Conservation (phyloP, 2,888 invertebrate species). For the Conchocele bisecta region DNA sequence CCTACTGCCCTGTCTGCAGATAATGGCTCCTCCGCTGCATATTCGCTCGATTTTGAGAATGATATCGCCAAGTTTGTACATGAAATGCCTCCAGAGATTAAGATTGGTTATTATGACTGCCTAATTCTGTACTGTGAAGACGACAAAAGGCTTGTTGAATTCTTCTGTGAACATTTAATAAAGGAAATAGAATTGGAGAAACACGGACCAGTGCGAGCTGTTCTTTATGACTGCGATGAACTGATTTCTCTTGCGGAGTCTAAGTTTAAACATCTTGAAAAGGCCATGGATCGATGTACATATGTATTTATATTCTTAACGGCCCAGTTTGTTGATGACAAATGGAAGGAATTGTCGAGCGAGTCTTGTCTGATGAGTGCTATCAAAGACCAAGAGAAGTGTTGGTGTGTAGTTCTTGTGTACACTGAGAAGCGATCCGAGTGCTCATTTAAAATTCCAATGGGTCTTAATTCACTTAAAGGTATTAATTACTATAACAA, state of each 20-base stretch:
- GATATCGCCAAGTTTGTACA: too few relatives aligned
- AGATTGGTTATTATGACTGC: conserved; percentile 65
- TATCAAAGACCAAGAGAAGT: conserved; percentile 65
- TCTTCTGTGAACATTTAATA: conserved; percentile 60
- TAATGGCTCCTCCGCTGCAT: too few relatives aligned
- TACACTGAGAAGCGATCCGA: conserved; percentile 59
- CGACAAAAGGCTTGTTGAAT: conserved; percentile 53
- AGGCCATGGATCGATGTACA: conserved; percentile 67
- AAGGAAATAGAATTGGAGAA: conserved; percentile 29
- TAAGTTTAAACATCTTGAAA: conserved; percentile 51
- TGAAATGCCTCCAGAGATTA: conserved; percentile 59
- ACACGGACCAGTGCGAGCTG: conserved; percentile 44
- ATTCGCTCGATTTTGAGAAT: too few relatives aligned
- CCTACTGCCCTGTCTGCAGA: too few relatives aligned
- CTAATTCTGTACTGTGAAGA: conserved; percentile 69
- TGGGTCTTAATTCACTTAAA: conserved; percentile 70
- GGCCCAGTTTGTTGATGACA: conserved; percentile 63
- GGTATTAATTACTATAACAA: conserved; percentile 70
- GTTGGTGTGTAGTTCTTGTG: conserved; percentile 76
- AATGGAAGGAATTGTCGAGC: conserved; percentile 68
- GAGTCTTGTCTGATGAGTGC: conserved; percentile 73
- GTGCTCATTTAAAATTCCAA: conserved; percentile 59
- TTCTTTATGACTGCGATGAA: conserved; percentile 61
- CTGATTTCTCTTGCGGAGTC: conserved; percentile 41
- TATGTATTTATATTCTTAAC: conserved; percentile 73